Percentiles rank a stretch among this genome's conserved stretches.
Conservation (phyloP, 2,797 vertebrate species). For the Mormyrops boulengeri region DNA sequence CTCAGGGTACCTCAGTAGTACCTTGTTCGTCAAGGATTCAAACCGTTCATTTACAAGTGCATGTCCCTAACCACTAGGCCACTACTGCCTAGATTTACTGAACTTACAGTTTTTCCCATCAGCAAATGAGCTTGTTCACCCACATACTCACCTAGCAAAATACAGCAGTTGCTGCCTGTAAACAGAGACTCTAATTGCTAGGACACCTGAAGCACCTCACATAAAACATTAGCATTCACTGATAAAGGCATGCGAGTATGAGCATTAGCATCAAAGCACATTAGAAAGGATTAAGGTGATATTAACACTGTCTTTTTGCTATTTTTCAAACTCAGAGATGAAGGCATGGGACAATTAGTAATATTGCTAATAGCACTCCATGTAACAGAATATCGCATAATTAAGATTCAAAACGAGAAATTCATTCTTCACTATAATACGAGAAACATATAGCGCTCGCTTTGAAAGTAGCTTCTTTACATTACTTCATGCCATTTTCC, state of each 20-base stretch:
- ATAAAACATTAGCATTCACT: neutral
- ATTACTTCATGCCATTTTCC: neutral
- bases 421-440: neutral
- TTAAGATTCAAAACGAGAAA: neutral
- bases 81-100: neutral
- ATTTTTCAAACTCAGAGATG: neutral
- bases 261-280: neutral
- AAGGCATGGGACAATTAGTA: neutral
- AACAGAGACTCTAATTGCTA: neutral
- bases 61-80: neutral
- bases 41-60: neutral
- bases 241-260: neutral
- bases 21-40: neutral
- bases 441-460: neutral
- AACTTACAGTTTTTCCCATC: neutral
- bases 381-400: neutral
- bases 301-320: neutral
- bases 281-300: neutral
- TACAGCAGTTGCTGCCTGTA: neutral
- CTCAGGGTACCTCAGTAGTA: neutral
- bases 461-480: neutral
- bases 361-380: neutral
- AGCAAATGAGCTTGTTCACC: neutral
- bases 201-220: neutral
- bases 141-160: neutral